These are phyloP conservation scores for Elgonia sp. DNA, from an alignment of 2,888 invertebrate species.

Conservation along the genomic window DNA sequence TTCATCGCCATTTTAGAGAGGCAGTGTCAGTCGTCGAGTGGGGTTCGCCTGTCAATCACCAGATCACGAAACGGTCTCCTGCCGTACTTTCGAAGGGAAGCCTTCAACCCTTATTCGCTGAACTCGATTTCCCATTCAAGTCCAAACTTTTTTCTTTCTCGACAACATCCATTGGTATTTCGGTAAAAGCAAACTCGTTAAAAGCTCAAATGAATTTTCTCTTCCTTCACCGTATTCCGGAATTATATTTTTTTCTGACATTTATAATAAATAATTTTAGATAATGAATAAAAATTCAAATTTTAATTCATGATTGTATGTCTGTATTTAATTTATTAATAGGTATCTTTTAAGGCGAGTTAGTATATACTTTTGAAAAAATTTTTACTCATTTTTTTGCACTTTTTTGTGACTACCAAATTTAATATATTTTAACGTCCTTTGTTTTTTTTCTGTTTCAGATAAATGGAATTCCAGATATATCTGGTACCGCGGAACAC, in stretches of 20 bases:
- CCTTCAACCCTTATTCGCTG: constrained; percentile 80
- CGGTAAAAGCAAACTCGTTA: constrained; percentile 85
- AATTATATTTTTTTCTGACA: constrained; percentile 34
- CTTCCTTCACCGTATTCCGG: constrained; percentile 52
- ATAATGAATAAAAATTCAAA: background rate
- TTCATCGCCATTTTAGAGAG: constrained; percentile 85
- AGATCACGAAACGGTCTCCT: constrained; percentile 83
- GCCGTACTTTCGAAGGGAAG: constrained; percentile 74
- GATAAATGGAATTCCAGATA: too few species aligned
- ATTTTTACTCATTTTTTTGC: too few species aligned
- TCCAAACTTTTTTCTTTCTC: constrained; percentile 79
- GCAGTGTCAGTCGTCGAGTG: constrained; percentile 78
- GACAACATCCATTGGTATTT: constrained; percentile 78
- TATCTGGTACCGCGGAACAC: too few species aligned
- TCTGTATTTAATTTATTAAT: too few species aligned
- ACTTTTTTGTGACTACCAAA: too few species aligned
- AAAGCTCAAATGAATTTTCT: constrained; percentile 82
- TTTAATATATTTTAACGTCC: too few species aligned
- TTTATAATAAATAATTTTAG: constrained; percentile 1
- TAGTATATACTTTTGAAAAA: too few species aligned
- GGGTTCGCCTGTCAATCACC: constrained; percentile 85
- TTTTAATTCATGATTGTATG: too few species aligned
- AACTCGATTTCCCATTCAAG: constrained; percentile 81
- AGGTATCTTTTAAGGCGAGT: too few species aligned
- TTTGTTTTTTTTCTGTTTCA: too few species aligned